A percentile compares a stretch with the other conserved stretches of the same genome.
Conservation (phyloP, 2,888 invertebrate genomes). For the Sphecodes monilicornis region DNA sequence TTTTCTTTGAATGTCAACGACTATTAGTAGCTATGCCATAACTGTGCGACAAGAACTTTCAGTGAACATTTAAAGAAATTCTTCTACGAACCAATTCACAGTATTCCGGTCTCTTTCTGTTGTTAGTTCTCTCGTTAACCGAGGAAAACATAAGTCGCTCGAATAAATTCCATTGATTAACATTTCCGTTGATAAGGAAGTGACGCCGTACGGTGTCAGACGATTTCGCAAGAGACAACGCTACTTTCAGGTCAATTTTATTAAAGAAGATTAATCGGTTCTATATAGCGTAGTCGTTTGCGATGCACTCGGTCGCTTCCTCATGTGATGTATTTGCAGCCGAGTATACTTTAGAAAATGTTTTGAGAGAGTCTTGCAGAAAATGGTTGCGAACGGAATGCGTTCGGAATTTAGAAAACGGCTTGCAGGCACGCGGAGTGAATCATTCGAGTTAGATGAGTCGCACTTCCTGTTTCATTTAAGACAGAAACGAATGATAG, state of each 20-base stretch:
- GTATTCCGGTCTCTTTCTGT: not conserved
- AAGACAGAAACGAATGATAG: not conserved
- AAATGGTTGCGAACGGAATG: slow-evolving; percentile 3
- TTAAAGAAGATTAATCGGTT: slow-evolving; percentile 10
- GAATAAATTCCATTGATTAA: not conserved
- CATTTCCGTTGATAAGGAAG: not conserved
- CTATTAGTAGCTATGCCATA: no score
- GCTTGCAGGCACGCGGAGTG: not conserved
- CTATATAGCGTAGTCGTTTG: not conserved
- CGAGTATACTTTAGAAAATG: not conserved
- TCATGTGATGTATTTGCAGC: no score
- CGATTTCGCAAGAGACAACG: not conserved
- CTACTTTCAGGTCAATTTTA: slow-evolving; percentile 13
- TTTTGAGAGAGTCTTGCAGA: not conserved
- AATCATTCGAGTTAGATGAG: slow-evolving; percentile 11
- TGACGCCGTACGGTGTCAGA: not conserved
- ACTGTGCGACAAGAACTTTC: not conserved
- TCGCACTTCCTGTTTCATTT: slow-evolving; percentile 12
- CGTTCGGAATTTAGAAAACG: not conserved
- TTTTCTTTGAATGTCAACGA: no score
- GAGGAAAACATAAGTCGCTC: not conserved
- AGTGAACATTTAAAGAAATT: not conserved
- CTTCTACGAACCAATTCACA: not conserved
- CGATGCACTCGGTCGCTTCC: not conserved
- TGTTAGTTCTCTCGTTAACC: not conserved